A percentile compares a stretch with the other conserved stretches of the same genome.
phyloP scores from a whole-genome alignment of 2,888 invertebrate genomes.

The Tachystola acroxantha region DNA sequence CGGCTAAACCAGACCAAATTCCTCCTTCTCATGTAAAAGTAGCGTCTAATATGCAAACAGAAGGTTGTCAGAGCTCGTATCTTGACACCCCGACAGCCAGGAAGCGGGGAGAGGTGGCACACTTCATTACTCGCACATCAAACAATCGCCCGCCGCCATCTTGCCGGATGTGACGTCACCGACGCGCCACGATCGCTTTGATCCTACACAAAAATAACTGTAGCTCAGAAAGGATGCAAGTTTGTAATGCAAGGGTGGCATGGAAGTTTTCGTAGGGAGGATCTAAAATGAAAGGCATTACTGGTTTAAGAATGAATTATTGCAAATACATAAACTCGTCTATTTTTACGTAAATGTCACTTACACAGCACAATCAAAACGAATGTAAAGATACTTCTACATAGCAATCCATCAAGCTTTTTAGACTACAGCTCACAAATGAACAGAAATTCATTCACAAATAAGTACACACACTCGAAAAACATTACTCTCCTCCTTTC shows the following conservation, averaged over 20 bases:
- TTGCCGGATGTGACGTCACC: constrained; percentile 72
- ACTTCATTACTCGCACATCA: constrained; percentile 78
- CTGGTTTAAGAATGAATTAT: too few relatives aligned
- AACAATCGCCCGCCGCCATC: constrained; percentile 74
- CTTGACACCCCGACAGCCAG: constrained; percentile 69
- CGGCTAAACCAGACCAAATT: too few relatives aligned
- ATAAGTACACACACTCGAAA: too few relatives aligned
- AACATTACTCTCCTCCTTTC: too few relatives aligned
- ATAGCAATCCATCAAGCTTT: too few relatives aligned
- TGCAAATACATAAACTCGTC: too few relatives aligned
- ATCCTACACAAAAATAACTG: constrained; percentile 67
- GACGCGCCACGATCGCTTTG: constrained; percentile 66
- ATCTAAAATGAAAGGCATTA: too few relatives aligned
- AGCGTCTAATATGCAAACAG: constrained; percentile 48
- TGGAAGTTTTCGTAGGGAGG: neutral
- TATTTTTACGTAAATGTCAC: too few relatives aligned
- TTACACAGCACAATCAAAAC: too few relatives aligned
- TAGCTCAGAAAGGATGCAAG: constrained; percentile 24
- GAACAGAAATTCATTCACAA: too few relatives aligned
- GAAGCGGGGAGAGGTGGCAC: constrained; percentile 68
- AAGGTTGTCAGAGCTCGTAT: constrained; percentile 58
- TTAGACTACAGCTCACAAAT: too few relatives aligned
- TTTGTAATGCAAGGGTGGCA: constrained; percentile 15
- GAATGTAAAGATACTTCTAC: too few relatives aligned
- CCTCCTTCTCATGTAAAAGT: constrained; percentile 36